Evolutionary conservation across 2,113 vertebrate species (phyloP).

Genomic region (Planiliza haematocheilus): DNA sequence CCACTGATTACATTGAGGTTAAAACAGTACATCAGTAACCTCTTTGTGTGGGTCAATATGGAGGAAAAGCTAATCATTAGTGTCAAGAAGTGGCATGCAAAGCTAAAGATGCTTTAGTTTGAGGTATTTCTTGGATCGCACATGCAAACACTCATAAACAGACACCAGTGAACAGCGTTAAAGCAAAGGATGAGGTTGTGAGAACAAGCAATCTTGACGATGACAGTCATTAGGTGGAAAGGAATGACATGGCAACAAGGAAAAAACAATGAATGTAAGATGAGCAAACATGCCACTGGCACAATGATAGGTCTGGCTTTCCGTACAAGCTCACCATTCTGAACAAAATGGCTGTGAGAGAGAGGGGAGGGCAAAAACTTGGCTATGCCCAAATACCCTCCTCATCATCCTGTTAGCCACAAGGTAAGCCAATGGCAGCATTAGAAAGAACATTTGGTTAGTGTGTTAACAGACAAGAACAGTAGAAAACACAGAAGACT

Average conservation of each 20-base stretch:
- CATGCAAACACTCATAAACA: constrained; percentile 30
- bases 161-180: neutral
- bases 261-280: constrained; percentile 44
- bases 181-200: constrained; percentile 19
- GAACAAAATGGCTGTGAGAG: constrained; percentile 81
- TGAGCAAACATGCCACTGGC: constrained; percentile 55
- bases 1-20: neutral
- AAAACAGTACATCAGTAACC: constrained; percentile 13
- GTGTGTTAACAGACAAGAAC: constrained; percentile 47
- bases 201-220: constrained; percentile 6
- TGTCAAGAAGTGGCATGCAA: constrained; percentile 48
- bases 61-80: constrained; percentile 4
- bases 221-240: neutral
- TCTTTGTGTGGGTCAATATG: too few species aligned
- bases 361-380: constrained; percentile 63
- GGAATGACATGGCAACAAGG: neutral
- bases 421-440: constrained; percentile 78
- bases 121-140: constrained; percentile 16
- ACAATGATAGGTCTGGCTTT: constrained; percentile 48
- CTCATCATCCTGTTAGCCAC: constrained; percentile 84
- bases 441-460: constrained; percentile 81
- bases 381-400: constrained; percentile 87
- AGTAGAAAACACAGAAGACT: constrained; percentile 20
- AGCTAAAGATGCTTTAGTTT: constrained; percentile 40
- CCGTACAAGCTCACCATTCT: constrained; percentile 81